These are phyloP conservation scores for Amorpha juglandis DNA, from an alignment of 2,888 invertebrate species.

Conservation along the genomic window DNA sequence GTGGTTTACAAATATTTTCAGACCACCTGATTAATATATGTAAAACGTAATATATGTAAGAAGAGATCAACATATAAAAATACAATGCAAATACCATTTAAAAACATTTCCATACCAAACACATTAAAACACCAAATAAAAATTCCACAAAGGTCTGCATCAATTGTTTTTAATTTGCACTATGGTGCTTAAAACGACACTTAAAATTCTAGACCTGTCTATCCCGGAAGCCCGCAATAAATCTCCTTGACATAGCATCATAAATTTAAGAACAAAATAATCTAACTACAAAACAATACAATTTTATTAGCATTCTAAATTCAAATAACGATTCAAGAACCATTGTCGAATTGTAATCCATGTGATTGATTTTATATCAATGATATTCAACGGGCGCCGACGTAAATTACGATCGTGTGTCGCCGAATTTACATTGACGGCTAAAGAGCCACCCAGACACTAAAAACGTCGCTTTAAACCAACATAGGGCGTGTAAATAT, in stretches of 20 bases:
- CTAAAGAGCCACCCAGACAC: constrained; percentile 69
- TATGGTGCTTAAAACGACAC: constrained; percentile 2
- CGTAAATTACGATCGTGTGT: constrained; percentile 41
- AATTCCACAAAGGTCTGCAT: constrained; percentile 2
- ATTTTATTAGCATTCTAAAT: background rate
- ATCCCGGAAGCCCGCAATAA: background rate
- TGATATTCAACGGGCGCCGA: constrained; percentile 31
- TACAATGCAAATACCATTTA: background rate
- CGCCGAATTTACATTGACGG: constrained; percentile 46
- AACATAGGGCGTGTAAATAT: constrained; percentile 61
- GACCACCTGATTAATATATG: background rate
- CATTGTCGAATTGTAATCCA: constrained; percentile 6
- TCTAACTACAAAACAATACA: background rate
- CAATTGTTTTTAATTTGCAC: constrained; percentile 21
- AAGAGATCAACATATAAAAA: background rate
- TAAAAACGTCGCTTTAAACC: constrained; percentile 66
- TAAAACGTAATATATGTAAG: too few species aligned
- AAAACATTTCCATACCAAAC: background rate
- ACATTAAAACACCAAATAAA: background rate
- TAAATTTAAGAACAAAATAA: background rate
- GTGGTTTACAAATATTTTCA: too few species aligned
- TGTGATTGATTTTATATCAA: constrained; percentile 25
- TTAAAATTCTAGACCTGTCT: constrained; percentile 7
- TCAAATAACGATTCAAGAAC: background rate
- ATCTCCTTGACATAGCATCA: background rate